phyloP scores from a whole-genome alignment of 2,797 vertebrate species.

The Graptemys geographica region DNA sequence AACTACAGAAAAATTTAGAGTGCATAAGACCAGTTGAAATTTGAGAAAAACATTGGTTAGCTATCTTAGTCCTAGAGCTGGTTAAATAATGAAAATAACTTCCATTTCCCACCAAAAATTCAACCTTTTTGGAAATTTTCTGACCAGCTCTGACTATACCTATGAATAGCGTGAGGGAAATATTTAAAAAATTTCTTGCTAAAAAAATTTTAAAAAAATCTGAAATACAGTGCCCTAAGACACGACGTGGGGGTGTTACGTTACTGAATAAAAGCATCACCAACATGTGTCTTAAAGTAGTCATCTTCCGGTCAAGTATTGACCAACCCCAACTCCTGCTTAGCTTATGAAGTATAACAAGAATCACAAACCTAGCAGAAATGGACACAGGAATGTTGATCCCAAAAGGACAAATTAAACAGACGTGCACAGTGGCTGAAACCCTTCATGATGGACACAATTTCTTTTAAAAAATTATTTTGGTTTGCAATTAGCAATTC shows the following conservation, averaged over 20 bases:
- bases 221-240: too few species aligned
- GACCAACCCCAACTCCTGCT: not conserved
- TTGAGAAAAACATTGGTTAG: not conserved
- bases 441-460: too few species aligned
- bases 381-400: not conserved
- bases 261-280: too few species aligned
- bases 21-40: not conserved
- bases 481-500: too few species aligned
- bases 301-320: not conserved
- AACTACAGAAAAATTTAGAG: not conserved
- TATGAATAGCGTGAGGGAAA: not conserved
- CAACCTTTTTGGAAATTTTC: not conserved
- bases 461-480: too few species aligned
- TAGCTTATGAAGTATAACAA: not conserved
- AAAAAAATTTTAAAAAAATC: not conserved
- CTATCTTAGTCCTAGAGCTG: not conserved
- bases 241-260: too few species aligned
- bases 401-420: too few species aligned
- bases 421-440: too few species aligned
- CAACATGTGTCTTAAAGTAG: too few species aligned
- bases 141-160: not conserved
- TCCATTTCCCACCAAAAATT: not conserved
- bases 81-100: not conserved
- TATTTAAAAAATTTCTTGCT: not conserved
- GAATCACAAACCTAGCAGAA: not conserved